Conservation (phyloP, 2,797 vertebrate genomes). For the Smutsia temminckii region DNA sequence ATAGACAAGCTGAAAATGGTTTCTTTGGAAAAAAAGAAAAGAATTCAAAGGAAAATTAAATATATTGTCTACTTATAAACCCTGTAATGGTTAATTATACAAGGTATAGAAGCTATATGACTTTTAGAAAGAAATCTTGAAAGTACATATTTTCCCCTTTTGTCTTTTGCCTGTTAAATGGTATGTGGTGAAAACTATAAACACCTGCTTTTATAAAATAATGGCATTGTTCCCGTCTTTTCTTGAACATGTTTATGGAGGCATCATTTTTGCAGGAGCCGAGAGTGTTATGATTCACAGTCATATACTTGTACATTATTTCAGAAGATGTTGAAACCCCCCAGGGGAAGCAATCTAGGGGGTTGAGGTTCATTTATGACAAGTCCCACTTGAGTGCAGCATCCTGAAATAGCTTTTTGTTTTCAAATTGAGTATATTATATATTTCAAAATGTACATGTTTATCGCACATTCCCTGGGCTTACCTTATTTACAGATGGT, state of each 20-base stretch:
- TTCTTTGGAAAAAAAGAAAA: background rate
- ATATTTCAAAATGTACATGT: conserved; percentile 71
- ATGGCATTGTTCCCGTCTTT: background rate
- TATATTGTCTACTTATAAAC: conserved; percentile 5
- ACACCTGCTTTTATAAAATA: conserved; percentile 39
- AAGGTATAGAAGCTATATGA: background rate
- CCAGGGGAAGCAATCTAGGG: background rate
- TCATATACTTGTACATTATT: conserved; percentile 5
- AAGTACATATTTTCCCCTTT: background rate
- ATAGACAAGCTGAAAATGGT: background rate
- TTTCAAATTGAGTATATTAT: conserved; percentile 70
- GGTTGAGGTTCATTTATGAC: conserved; percentile 41
- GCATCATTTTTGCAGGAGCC: conserved; percentile 41
- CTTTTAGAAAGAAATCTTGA: background rate
- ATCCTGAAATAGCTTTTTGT: conserved; percentile 72
- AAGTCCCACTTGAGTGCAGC: conserved; percentile 31
- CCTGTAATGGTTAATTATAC: background rate
- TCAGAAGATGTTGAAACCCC: conserved; percentile 27
- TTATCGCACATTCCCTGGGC: conserved; percentile 66
- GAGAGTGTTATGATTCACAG: background rate
- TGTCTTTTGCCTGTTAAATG: conserved; percentile 1
- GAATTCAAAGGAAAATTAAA: background rate
- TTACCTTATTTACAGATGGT: conserved; percentile 72
- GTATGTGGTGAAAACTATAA: background rate
- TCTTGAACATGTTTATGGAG: conserved; percentile 23